phyloP scores from a whole-genome alignment of 2,888 invertebrate species.

The Apamea monoglypha region DNA sequence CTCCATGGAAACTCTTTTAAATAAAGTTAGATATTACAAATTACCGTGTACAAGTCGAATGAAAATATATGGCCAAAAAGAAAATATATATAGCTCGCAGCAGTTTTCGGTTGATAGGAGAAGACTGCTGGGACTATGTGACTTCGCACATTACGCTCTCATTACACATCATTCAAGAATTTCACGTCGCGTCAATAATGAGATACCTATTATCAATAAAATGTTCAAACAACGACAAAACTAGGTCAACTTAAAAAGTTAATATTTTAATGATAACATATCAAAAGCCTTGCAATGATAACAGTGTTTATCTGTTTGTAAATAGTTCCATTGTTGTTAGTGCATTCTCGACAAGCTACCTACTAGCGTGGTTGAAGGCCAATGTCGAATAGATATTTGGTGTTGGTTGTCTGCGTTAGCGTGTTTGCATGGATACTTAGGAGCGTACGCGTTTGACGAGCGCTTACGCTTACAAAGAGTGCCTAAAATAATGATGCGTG shows the following conservation, averaged over 20 bases:
- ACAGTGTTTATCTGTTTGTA: conserved; percentile 36
- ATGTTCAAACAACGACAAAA: conserved; percentile 22
- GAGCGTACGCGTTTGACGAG: not conserved
- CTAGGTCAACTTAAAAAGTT: conserved; percentile 37
- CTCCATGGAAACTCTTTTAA: not conserved
- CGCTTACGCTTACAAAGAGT: not conserved
- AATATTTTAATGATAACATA: conserved; percentile 48
- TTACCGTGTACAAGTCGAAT: too few species aligned
- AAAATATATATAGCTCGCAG: not conserved
- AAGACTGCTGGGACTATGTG: not conserved
- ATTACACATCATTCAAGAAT: conserved; percentile 23
- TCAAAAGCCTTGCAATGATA: conserved; percentile 37
- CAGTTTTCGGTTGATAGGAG: not conserved
- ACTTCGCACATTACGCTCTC: not conserved
- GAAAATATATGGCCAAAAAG: too few species aligned
- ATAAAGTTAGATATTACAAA: not conserved
- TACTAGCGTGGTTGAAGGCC: not conserved
- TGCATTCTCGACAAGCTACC: not conserved
- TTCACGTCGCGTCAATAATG: conserved; percentile 1
- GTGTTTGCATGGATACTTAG: not conserved
- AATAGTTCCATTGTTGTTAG: conserved; percentile 25
- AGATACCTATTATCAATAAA: conserved; percentile 9
- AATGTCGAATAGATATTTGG: not conserved
- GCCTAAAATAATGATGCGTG: not conserved
- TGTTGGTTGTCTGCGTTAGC: not conserved